A percentile compares a stretch with the other conserved stretches of the same genome.
phyloP scores from a whole-genome alignment of 2,113 vertebrate species.

The Pelusios castaneus region DNA sequence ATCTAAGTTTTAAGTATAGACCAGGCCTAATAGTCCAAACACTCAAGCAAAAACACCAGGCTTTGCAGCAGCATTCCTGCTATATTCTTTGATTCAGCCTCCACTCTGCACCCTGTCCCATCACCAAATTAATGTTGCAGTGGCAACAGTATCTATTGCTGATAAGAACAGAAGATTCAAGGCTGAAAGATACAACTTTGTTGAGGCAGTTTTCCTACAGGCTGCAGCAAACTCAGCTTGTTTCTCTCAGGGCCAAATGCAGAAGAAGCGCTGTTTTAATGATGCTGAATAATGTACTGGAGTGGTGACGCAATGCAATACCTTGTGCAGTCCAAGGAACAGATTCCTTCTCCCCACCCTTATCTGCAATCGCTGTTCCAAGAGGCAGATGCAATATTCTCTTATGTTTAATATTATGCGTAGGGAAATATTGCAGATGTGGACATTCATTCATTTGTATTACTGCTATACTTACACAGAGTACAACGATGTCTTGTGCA shows the following conservation, averaged over 20 bases:
- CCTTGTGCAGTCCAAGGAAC: neutral
- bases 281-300: neutral
- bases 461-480: neutral
- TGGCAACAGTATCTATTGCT: neutral
- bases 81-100: neutral
- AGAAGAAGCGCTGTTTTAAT: neutral
- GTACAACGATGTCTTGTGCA: too few relatives aligned
- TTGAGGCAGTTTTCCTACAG: too few relatives aligned
- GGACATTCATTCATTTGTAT: neutral
- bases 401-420: neutral
- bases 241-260: neutral
- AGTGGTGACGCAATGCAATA: neutral
- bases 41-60: too few relatives aligned
- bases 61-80: neutral
- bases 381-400: neutral
- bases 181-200: neutral
- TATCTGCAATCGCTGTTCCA: neutral
- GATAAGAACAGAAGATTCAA: neutral
- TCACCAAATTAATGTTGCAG: neutral
- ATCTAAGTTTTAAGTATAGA: neutral
- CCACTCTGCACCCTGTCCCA: neutral
- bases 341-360: neutral
- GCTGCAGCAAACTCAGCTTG: neutral
- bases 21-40: neutral
- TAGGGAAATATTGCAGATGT: neutral